Evolutionary conservation across 2,888 invertebrate genomes (phyloP).

Genomic region (Rhopalosiphum nymphaeae): DNA sequence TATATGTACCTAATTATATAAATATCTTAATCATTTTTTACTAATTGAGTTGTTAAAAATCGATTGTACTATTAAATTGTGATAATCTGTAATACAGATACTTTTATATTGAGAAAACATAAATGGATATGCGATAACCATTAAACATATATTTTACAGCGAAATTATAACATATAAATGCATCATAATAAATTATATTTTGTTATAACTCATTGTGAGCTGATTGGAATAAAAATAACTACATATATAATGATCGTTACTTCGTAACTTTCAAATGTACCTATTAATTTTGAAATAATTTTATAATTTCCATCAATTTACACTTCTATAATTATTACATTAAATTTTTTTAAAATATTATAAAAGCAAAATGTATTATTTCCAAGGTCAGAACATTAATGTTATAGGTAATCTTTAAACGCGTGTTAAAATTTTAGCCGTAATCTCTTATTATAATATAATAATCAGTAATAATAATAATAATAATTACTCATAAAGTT

Average conservation of each 20-base stretch:
- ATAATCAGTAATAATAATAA: neutral
- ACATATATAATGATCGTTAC: neutral
- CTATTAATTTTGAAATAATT: neutral
- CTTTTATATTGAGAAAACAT: neutral
- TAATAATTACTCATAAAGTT: conserved; percentile 1
- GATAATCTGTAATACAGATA: neutral
- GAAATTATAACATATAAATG: neutral
- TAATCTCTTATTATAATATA: neutral
- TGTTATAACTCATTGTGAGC: neutral
- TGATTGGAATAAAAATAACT: neutral
- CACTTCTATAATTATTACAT: neutral
- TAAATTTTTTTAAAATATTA: neutral
- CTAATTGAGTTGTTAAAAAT: neutral
- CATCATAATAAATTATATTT: neutral
- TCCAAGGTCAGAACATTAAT: neutral
- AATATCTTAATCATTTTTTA: neutral
- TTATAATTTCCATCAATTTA: neutral
- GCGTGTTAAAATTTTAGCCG: neutral
- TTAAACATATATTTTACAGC: neutral
- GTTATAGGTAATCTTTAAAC: neutral
- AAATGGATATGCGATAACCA: neutral
- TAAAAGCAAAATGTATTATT: neutral
- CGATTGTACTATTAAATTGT: neutral
- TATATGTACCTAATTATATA: neutral
- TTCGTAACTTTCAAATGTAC: neutral